Evolutionary conservation across 2,888 invertebrate species (phyloP), one percentile per base, ranked within the genome.

Genomic region (Drosophila mettleri): DNA sequence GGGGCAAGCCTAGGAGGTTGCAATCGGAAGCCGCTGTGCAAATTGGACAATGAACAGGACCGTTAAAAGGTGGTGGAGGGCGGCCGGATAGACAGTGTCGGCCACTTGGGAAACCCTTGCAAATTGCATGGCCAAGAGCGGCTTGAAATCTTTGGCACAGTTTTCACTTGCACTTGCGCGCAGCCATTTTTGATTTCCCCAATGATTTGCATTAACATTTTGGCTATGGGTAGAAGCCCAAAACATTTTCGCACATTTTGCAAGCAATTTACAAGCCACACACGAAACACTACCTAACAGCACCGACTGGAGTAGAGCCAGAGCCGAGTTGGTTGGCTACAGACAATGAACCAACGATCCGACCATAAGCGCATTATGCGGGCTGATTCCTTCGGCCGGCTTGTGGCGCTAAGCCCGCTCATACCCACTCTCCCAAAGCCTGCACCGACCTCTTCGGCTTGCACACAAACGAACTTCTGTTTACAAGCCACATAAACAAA

Each of bases 61-160:
- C 22, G 49, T 33, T 34, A 20, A 38, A 31, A 18, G 36, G 3
- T n/a, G 7, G 20, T 16, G 10, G 43, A 10, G 34, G 18, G 12
- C 14, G 6, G 29, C 34, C 24, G 34, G 24, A 55, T 77, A 64
- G 51, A 72, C 58, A 34, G 31, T 54, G 57, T 46, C 54, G 64
- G 81, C 84, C 82, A 83, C 88, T 80, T 88, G 82, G 82, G 82
- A 88, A 88, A 88, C 89, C 87, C 89, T 83, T 84, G 83, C 87
- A 83, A 83, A 88, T 83, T 83, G 89, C 81, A 88, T 69, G 71
- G 81, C 70, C 70, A 63, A 79, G 24, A 79, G 85, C 77, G 62
- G 74, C 69, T 65, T 68, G 41, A 81, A 87, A 74, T 74, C 71
- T 78, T 72, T 78, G 82, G 85, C 82, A 84, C 85, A 71, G 51